These are phyloP conservation scores for Ochropacha duplaris DNA, from an alignment of 2,888 invertebrate species.

Conservation along the genomic window DNA sequence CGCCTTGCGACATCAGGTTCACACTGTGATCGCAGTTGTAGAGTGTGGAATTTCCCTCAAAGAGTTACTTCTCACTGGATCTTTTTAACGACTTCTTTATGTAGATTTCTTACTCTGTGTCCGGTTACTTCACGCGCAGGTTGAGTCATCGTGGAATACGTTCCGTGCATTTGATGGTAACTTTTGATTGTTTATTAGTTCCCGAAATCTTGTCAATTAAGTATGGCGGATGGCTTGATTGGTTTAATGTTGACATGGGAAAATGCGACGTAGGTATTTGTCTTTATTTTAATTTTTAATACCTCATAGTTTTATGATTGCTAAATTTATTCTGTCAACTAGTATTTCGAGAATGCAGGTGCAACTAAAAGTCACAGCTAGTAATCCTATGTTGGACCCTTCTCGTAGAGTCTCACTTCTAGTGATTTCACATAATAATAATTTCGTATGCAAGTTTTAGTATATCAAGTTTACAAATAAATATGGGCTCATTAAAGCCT, in stretches of 20 bases:
- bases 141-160: background rate
- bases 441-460: slow-evolving; percentile 5
- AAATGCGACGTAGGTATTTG: background rate
- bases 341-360: background rate
- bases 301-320: too few species aligned
- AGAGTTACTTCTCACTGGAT: background rate
- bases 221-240: background rate
- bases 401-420: background rate
- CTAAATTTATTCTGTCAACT: too few species aligned
- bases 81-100: background rate
- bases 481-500: background rate
- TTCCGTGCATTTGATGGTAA: background rate
- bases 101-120: background rate
- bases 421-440: background rate
- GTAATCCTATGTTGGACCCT: background rate
- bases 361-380: background rate
- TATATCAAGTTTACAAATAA: slow-evolving; percentile 2
- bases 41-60: background rate
- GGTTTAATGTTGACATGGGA: background rate
- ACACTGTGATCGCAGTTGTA: background rate
- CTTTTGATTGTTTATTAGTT: background rate
- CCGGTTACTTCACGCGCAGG: background rate
- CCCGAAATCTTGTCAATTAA: background rate
- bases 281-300: too few species aligned
- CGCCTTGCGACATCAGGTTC: slow-evolving; percentile 5